phyloP scores from a whole-genome alignment of 1,140 invertebrate species.

The Ceratosolen fusciceps region DNA sequence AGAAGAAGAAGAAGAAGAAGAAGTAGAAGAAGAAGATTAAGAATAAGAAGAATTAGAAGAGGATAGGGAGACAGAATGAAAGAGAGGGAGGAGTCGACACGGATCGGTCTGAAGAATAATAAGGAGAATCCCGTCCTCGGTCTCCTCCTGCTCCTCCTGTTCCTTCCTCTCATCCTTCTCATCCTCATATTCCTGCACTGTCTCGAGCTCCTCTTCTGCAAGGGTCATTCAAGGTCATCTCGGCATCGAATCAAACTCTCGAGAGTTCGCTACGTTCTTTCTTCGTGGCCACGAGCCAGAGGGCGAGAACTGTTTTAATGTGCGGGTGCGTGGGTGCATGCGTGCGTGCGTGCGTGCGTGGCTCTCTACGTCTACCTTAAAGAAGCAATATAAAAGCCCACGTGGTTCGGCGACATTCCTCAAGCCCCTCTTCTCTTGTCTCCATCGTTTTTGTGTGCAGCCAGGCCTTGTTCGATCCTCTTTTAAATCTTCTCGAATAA shows the following conservation, averaged over 20 bases:
- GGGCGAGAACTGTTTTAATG: constrained; percentile 37
- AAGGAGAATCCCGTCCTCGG: constrained; percentile 32
- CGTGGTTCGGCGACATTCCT: constrained; percentile 47
- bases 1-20: constrained; percentile 30
- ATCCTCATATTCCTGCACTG: neutral
- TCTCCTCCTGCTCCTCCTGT: neutral
- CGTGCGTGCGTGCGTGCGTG: neutral
- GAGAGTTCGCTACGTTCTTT: constrained; percentile 7
- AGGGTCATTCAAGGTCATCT: constrained; percentile 59
- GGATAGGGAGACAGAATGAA: no score
- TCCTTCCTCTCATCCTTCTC: neutral
- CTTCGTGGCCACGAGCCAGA: constrained; percentile 30
- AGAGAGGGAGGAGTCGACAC: neutral
- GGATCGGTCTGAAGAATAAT: constrained; percentile 6
- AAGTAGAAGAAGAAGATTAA: no score
- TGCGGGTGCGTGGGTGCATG: neutral
- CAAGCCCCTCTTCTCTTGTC: constrained; percentile 6
- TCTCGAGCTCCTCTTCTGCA: constrained; percentile 1
- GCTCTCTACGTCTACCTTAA: neutral
- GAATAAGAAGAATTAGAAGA: no score
- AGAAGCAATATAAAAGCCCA: constrained; percentile 39
- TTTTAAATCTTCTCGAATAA: constrained; percentile 41
- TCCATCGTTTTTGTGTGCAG: constrained; percentile 7
- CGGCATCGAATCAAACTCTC: constrained; percentile 47
- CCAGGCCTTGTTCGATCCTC: constrained; percentile 6